Evolutionary conservation across 1,140 invertebrate genomes (phyloP).

Genomic region (Brachionus angularis): DNA sequence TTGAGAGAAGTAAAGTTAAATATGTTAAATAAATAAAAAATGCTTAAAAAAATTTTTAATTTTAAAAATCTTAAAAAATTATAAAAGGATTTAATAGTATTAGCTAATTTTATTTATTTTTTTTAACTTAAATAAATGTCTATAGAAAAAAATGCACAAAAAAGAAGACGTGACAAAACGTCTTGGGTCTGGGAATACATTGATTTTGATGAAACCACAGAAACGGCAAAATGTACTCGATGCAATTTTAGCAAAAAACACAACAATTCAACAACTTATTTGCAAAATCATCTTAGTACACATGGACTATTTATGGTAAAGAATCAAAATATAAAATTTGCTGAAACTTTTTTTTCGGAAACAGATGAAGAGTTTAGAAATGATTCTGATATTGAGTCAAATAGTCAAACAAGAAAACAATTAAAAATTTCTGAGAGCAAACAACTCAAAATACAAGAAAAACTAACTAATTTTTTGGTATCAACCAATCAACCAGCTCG

Average conservation of each 20-base stretch:
- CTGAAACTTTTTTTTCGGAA: too few relatives aligned
- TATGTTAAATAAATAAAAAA: too few relatives aligned
- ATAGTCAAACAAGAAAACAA: slow-evolving; percentile 7
- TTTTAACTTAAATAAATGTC: too few relatives aligned
- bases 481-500: slow-evolving; percentile 11
- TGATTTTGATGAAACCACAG: background rate
- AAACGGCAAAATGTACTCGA: background rate
- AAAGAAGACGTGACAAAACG: background rate
- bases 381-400: slow-evolving; percentile 8
- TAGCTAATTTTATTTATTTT: too few relatives aligned
- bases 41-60: too few relatives aligned
- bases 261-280: slow-evolving; percentile 1
- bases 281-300: background rate
- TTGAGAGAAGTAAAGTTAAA: too few relatives aligned
- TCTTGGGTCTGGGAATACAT: background rate
- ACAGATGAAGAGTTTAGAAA: slow-evolving; percentile 13
- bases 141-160: too few relatives aligned
- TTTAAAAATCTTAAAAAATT: too few relatives aligned
- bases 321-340: too few relatives aligned
- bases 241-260: background rate
- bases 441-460: background rate
- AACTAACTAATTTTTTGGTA: slow-evolving; percentile 4
- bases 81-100: too few relatives aligned
- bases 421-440: background rate
- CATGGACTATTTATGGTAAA: background rate